Percentiles rank a stretch among this genome's conserved stretches.
phyloP scores from a whole-genome alignment of 2,888 invertebrate genomes.

The Epinotia ramella region DNA sequence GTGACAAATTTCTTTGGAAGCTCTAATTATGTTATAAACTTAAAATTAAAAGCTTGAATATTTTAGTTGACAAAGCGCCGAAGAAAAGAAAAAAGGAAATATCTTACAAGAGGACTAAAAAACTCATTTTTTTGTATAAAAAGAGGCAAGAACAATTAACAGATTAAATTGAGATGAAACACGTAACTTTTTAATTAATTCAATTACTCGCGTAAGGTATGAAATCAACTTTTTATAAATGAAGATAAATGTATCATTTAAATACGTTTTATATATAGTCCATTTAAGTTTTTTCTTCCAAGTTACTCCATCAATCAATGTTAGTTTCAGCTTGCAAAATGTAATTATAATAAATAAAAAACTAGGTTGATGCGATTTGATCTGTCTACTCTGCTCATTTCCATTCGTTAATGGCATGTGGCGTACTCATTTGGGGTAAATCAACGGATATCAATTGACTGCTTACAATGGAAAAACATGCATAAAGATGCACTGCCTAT shows the following conservation, averaged over 20 bases:
- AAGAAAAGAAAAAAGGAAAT: constrained; percentile 8
- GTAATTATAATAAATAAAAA: too few relatives aligned
- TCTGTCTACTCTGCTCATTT: too few relatives aligned
- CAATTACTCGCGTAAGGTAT: background rate
- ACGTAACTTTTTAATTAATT: background rate
- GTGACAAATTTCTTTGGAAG: constrained; percentile 30
- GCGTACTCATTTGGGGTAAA: too few relatives aligned
- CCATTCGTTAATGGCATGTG: too few relatives aligned
- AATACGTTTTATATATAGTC: too few relatives aligned
- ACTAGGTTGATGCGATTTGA: too few relatives aligned
- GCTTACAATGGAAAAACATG: too few relatives aligned
- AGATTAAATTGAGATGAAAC: constrained; percentile 12
- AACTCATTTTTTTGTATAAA: background rate
- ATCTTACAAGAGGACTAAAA: background rate
- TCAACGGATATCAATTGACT: too few relatives aligned
- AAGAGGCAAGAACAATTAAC: background rate
- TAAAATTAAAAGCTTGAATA: constrained; percentile 39
- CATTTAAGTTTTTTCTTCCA: too few relatives aligned
- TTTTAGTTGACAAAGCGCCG: constrained; percentile 25
- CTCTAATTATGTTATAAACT: constrained; percentile 41
- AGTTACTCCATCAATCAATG: too few relatives aligned
- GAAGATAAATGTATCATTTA: background rate
- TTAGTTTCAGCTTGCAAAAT: too few relatives aligned
- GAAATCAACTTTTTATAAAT: background rate
- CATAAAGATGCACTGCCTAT: too few relatives aligned